Evolutionary conservation across 2,797 vertebrate genomes (phyloP), one percentile per base, ranked within the genome.

Genomic region (Echiichthys vipera): DNA sequence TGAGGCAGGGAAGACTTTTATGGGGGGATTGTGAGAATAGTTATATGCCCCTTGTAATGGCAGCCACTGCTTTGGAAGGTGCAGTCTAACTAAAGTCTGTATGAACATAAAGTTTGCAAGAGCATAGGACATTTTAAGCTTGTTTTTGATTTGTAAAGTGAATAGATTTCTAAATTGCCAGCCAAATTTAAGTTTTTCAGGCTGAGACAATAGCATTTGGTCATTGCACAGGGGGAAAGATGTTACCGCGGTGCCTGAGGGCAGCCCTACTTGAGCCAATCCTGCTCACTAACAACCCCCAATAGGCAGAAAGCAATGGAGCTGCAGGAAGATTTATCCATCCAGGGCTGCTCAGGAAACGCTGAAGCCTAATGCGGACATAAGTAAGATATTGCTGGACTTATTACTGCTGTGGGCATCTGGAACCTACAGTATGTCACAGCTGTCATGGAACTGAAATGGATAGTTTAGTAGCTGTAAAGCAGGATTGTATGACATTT

Each of bases 231-330:
- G 49, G n/a, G 49, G 45, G 61, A 50, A 22, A 57, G 46, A 69
- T 76, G 63, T 51, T 58, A 40, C 47, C 43, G 25, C 4, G 11
- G 78, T 1, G 81, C 80, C 67, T 5, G 47, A 54, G 68, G 77
- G 72, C 63, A 68, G 69, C 67, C 55, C 55, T 43, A 72, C 74
- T 83, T 15, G 0, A 71, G 67, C 81, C 76, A 58, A 69, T 63
- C 37, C 57, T 24, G 34, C 47, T 79, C 49, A 5, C 65, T 75
- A 72, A 81, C 63, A 81, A 72, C 50, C 55, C 84, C 71, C 80
- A 58, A 51, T 5, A 77, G 78, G 37, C 24, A 18, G 54, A 59
- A 32, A 77, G 39, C 42, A 67, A 24, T 2, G 32, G 59, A 58
- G 62, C 53, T 46, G 64, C 66, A 54, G 63, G 30, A 57, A 65